Conservation (phyloP, 1,140 invertebrate genomes). For the Orussus abietinus region DNA sequence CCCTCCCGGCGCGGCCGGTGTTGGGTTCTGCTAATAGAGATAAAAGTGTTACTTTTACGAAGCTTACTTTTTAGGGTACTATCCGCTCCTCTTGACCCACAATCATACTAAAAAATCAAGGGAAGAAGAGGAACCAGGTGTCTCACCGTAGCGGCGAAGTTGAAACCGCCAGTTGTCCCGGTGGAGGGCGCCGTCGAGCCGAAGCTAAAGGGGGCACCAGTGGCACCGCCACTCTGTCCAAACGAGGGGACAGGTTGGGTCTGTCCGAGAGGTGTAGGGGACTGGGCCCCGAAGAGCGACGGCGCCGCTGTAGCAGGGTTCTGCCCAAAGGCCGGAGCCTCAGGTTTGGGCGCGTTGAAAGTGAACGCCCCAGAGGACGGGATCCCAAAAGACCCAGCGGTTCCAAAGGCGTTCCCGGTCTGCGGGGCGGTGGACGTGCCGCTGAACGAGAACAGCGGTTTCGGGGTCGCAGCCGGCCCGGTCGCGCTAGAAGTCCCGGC, state of each 20-base stretch:
- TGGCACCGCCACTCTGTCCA: conserved; percentile 20
- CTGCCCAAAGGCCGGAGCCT: conserved; percentile 33
- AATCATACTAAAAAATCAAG: neutral
- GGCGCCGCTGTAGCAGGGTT: conserved; percentile 10
- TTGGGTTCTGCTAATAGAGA: conserved; percentile 18
- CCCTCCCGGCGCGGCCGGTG: conserved; percentile 28
- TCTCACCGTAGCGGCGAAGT: conserved; percentile 24
- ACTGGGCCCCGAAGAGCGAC: conserved; percentile 35
- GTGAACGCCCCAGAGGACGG: conserved; percentile 20
- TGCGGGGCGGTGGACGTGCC: conserved; percentile 7
- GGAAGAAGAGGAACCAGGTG: conserved; percentile 1
- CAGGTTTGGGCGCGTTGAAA: conserved; percentile 37
- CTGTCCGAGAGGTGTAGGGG: conserved; percentile 11
- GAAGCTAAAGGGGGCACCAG: conserved; percentile 32
- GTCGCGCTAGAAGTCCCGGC: conserved; percentile 22
- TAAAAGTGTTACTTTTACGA: conserved; percentile 5
- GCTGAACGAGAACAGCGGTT: conserved; percentile 26
- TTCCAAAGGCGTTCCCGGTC: neutral
- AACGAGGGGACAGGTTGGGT: conserved; percentile 23
- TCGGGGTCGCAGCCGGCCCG: conserved; percentile 15
- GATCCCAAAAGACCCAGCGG: conserved; percentile 8
- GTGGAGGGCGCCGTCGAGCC: conserved; percentile 23
- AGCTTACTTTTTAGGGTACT: neutral
- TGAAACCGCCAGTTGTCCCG: conserved; percentile 30
- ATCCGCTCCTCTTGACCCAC: too few relatives aligned